phyloP scores from a whole-genome alignment of 2,888 invertebrate species.

The Patella pellucida region DNA sequence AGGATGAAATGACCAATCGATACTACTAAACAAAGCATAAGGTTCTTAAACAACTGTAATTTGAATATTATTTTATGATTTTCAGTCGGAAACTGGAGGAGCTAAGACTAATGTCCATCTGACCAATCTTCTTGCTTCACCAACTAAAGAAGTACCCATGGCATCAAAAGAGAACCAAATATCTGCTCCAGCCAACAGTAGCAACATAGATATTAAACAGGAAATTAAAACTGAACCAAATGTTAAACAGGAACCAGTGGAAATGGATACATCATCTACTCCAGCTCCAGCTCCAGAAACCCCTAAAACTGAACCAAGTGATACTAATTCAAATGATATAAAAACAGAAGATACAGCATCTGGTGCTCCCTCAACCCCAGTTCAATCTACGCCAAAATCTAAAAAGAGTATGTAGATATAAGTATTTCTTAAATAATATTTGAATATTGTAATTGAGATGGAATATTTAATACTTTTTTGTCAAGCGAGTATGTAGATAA shows the following conservation, averaged over 20 bases:
- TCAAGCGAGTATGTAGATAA: slow-evolving; percentile 26
- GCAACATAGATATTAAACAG: slow-evolving; percentile 50
- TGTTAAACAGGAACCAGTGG: slow-evolving; percentile 8
- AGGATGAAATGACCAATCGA: too few relatives aligned
- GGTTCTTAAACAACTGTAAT: too few relatives aligned
- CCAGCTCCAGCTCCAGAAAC: slow-evolving; percentile 24
- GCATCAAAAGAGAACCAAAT: slow-evolving; percentile 26
- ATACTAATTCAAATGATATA: slow-evolving; percentile 19
- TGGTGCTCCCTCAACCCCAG: slow-evolving; percentile 15
- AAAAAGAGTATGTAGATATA: slow-evolving; percentile 32
- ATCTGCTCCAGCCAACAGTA: slow-evolving; percentile 20
- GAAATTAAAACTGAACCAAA: slow-evolving; percentile 51
- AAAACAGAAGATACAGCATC: slow-evolving; percentile 26
- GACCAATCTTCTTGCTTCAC: slow-evolving; percentile 23
- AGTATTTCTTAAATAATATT: too few relatives aligned
- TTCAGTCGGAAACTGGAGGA: too few relatives aligned
- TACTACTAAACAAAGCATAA: too few relatives aligned
- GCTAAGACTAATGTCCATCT: background rate
- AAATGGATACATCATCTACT: background rate
- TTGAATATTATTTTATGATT: too few relatives aligned
- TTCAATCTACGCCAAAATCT: slow-evolving; percentile 21
- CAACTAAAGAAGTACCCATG: slow-evolving; percentile 35
- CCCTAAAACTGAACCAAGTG: background rate
- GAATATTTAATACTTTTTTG: too few relatives aligned
- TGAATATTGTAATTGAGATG: too few relatives aligned